A percentile compares a stretch with the other conserved stretches of the same genome.
Evolutionary conservation across 2,888 invertebrate species (phyloP).

Genomic region (Sminthurinus aureus): DNA sequence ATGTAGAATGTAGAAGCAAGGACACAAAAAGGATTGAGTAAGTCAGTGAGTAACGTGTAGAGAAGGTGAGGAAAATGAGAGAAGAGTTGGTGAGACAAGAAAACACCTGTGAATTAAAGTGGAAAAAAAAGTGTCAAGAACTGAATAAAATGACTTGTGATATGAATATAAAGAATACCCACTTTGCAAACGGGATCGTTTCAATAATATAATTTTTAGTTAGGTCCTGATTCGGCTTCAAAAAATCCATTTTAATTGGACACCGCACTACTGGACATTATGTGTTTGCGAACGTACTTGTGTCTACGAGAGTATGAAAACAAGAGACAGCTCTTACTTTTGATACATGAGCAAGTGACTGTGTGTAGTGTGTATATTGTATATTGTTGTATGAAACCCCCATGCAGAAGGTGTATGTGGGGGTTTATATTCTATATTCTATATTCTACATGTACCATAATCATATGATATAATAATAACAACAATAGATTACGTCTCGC

Average conservation of each 20-base stretch:
- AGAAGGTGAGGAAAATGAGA: neutral
- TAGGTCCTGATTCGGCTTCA: slow-evolving; percentile 38
- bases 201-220: slow-evolving; percentile 29
- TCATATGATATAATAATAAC: too few relatives aligned
- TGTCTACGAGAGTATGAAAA: neutral
- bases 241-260: slow-evolving; percentile 11
- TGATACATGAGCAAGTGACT: too few relatives aligned
- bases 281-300: neutral
- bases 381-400: too few relatives aligned
- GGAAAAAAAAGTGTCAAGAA: neutral
- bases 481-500: too few relatives aligned
- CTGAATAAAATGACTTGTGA: slow-evolving; percentile 9
- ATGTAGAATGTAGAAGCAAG: neutral
- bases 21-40: neutral
- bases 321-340: too few relatives aligned
- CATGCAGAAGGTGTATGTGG: too few relatives aligned
- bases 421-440: too few relatives aligned
- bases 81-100: neutral
- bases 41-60: neutral
- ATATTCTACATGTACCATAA: too few relatives aligned
- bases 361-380: too few relatives aligned
- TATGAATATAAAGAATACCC: slow-evolving; percentile 9
- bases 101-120: slow-evolving; percentile 24
- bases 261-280: neutral
- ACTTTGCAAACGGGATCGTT: slow-evolving; percentile 41